These are phyloP conservation scores for Taxidea taxus DNA, from an alignment of 2,113 vertebrate species.

Conservation along the genomic window DNA sequence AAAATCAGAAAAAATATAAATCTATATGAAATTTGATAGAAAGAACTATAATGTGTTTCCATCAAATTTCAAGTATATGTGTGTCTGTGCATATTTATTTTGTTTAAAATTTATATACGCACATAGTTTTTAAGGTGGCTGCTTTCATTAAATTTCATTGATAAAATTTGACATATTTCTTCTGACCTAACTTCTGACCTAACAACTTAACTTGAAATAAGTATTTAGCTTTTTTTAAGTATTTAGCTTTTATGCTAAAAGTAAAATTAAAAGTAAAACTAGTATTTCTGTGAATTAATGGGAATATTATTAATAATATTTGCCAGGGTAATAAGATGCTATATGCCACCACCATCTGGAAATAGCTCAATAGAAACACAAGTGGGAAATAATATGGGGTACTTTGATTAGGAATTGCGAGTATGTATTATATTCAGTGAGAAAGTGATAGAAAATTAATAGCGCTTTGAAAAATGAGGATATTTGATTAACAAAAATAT, in stretches of 20 bases:
- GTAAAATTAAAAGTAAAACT: constrained; percentile 57
- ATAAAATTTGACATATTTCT: neutral
- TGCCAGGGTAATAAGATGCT: neutral
- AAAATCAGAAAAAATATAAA: neutral
- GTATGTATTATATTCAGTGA: neutral
- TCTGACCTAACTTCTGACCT: neutral
- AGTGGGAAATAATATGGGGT: neutral
- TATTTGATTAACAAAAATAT: neutral
- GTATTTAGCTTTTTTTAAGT: constrained; percentile 4
- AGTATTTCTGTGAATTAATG: constrained; percentile 41
- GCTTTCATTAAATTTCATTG: neutral
- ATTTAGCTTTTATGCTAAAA: constrained; percentile 25
- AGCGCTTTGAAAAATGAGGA: neutral
- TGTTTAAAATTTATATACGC: neutral
- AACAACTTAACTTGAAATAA: constrained; percentile 33
- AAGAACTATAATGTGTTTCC: neutral
- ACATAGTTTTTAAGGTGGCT: neutral
- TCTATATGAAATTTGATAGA: neutral
- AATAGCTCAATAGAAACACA: neutral
- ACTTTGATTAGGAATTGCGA: neutral
- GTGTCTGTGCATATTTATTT: neutral
- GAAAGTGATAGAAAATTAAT: neutral
- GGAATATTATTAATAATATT: constrained; percentile 30
- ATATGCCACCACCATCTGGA: neutral
- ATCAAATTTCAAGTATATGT: neutral